These are phyloP conservation scores for Pseudomugil tenellus DNA, from an alignment of 2,797 vertebrate species.

Conservation along the genomic window DNA sequence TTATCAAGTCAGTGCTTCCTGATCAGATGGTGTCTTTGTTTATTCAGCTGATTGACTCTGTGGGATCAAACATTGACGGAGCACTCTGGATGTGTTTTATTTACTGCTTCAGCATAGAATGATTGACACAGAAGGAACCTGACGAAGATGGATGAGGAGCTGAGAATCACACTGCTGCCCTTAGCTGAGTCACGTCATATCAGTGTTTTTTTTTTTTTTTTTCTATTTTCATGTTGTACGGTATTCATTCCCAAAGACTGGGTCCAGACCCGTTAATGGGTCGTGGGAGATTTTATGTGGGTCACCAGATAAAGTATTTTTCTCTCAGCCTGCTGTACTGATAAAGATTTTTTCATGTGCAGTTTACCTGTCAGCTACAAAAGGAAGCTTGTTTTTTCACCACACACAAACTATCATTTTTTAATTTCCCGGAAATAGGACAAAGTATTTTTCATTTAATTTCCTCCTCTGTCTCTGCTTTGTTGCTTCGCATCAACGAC, in stretches of 20 bases:
- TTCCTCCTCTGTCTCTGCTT: no score
- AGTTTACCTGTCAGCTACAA: no score
- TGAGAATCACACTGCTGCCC: conserved; percentile 31
- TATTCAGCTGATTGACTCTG: conserved; percentile 16
- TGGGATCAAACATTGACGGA: conserved; percentile 13
- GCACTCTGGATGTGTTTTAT: conserved; percentile 27
- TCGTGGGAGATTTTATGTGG: no score
- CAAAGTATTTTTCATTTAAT: no score
- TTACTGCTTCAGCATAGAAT: conserved; percentile 41
- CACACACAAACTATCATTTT: no score
- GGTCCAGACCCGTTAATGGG: no score
- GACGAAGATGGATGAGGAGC: conserved; percentile 27
- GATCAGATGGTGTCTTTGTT: not conserved
- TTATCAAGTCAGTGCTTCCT: conserved; percentile 1
- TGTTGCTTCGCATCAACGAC: no score
- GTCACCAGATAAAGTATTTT: no score
- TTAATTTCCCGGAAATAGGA: no score
- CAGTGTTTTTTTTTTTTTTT: conserved; percentile 21
- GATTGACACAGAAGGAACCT: conserved; percentile 18
- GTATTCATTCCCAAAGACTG: not conserved
- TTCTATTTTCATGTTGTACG: not conserved
- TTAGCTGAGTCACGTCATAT: conserved; percentile 28
- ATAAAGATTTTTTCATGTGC: no score
- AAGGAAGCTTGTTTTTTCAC: no score
- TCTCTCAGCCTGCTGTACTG: no score